These are phyloP conservation scores for Glaucomys volans DNA, from an alignment of 2,113 vertebrate species.

Conservation along the genomic window DNA sequence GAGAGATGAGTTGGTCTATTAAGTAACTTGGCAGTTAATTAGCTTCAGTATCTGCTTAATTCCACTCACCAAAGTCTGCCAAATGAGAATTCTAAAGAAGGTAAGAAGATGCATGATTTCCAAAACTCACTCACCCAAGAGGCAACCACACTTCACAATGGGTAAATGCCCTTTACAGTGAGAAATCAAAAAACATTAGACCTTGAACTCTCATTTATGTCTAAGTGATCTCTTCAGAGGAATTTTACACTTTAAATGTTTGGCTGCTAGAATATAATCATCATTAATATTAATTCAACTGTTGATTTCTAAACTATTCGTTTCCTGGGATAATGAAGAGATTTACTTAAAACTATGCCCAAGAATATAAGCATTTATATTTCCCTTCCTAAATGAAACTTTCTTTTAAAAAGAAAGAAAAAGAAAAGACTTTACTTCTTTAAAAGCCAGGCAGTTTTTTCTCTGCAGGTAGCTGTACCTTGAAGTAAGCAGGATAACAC, in stretches of 20 bases:
- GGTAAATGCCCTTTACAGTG: neutral
- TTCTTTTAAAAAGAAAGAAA: neutral
- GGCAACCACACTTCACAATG: neutral
- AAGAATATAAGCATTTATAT: neutral
- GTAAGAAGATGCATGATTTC: neutral
- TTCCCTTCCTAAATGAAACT: neutral
- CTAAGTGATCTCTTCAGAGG: neutral
- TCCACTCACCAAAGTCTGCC: constrained; percentile 47
- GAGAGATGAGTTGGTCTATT: constrained; percentile 44
- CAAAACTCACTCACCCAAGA: neutral
- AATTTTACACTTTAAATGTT: constrained; percentile 29
- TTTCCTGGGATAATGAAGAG: neutral
- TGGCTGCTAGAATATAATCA: neutral
- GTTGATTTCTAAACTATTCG: constrained; percentile 3
- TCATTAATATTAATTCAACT: constrained; percentile 22
- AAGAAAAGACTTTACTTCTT: neutral
- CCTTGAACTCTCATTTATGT: constrained; percentile 12
- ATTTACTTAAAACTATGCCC: constrained; percentile 13
- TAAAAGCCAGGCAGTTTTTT: constrained; percentile 48
- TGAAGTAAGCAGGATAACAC: constrained; percentile 15
- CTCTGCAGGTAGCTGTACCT: constrained; percentile 19
- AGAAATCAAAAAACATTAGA: constrained; percentile 14
- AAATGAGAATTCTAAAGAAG: constrained; percentile 50
- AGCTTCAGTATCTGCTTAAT: constrained; percentile 49
- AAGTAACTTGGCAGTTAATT: constrained; percentile 70